Percentiles rank a stretch among this genome's conserved stretches.
Conservation (phyloP, 2,888 invertebrate genomes). For the Quadriops clusia region DNA sequence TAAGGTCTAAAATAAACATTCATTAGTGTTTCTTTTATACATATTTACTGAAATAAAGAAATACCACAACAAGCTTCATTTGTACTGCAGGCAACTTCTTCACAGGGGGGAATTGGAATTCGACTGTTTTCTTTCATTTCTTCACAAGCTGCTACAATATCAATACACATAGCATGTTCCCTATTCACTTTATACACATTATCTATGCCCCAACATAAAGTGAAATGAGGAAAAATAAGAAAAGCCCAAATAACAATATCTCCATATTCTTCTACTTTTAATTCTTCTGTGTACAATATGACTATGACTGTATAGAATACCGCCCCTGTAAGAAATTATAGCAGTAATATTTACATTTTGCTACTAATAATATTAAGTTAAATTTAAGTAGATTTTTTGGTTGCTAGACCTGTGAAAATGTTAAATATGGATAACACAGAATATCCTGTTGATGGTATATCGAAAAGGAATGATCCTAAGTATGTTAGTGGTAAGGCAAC, state of each 20-base stretch:
- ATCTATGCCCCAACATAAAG: constrained; percentile 40
- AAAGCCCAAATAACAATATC: constrained; percentile 52
- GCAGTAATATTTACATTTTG: no score
- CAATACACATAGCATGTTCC: no score
- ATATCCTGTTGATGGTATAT: constrained; percentile 63
- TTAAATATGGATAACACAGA: constrained; percentile 60
- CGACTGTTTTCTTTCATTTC: no score
- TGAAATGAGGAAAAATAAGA: constrained; percentile 59
- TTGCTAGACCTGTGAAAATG: constrained; percentile 61
- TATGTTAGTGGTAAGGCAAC: constrained; percentile 63
- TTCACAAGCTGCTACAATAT: no score
- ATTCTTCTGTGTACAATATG: constrained; percentile 48
- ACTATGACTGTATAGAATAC: constrained; percentile 59
- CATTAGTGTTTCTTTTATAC: no score
- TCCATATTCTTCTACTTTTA: constrained; percentile 48
- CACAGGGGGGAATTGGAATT: no score
- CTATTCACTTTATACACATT: no score
- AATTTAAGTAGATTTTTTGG: no score
- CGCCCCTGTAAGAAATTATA: constrained; percentile 45
- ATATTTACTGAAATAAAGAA: no score
- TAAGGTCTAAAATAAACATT: no score
- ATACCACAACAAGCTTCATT: no score
- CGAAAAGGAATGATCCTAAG: constrained; percentile 53
- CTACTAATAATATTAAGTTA: constrained; percentile 7
- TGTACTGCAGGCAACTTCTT: no score